Base-by-base conservation (phyloP, 1,140 invertebrate species). In the Drosophila ficusphila region DNA sequence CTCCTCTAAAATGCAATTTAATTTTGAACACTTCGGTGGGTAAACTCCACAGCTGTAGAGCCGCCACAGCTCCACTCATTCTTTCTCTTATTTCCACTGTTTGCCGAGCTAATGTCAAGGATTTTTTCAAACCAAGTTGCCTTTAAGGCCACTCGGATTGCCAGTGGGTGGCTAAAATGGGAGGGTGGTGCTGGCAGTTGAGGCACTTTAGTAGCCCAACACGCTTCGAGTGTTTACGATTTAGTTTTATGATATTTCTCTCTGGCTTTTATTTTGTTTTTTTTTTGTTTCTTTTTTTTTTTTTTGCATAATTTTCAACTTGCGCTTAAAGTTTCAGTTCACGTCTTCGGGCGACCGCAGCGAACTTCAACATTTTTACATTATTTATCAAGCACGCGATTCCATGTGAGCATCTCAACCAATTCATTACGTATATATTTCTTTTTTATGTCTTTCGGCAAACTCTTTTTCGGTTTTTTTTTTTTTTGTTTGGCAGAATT, bases 11-110 rank as follows among this genome's bases (percentile, higher is more conserved):
- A 74, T 49, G 41, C 73, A 88, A 86, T 74, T 86, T 88, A 86
- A 85, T 85, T 86, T 72, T 71, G 21, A 62, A 52, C 79, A 74
- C 62, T 70, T 70, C 27, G 60, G 54, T 74, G 69, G 38, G 21
- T 16, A 57, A 70, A 48, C 36, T 67, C 27, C 42, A 60, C 42
- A 31, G 21, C 16, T 18, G 2, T 27, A n/a, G n/a, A n/a, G n/a
- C n/a, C n/a, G 19, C 19, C 2, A 16, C 36, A 36, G 7, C 19
- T 3, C 9, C 19, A 12, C 33, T 48, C 31, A 29, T 38, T 64
- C 56, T 38, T 49, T 64, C 42, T 25, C 33, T 64, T n/a, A n/a
- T 39, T 65, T 16, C 12, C 23, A 29, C 29, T 48, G 23, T 61
- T 64, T 52, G 25, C 58, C n/a, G 8, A 31, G 34, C 33, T 65